Percentiles rank a stretch among this genome's conserved stretches.
Evolutionary conservation across 2,888 invertebrate genomes (phyloP).

Genomic region (Ptychoptera albimana): DNA sequence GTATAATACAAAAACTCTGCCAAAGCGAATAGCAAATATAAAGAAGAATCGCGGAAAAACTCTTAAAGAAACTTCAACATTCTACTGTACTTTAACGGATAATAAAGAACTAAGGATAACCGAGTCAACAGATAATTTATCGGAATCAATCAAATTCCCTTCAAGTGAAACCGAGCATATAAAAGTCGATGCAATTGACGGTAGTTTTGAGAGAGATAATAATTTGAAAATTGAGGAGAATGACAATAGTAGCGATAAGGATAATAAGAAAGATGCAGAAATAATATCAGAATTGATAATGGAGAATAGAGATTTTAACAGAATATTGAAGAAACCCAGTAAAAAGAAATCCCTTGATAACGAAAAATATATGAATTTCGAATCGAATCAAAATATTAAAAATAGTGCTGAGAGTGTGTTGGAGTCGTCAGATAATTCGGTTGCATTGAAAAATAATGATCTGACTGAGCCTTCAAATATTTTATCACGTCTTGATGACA

Average conservation of each 20-base stretch:
- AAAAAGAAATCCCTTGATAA: constrained; percentile 26
- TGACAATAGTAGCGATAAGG: constrained; percentile 33
- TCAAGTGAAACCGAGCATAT: constrained; percentile 20
- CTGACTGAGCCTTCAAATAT: background rate
- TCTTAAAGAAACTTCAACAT: constrained; percentile 42
- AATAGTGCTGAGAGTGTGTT: too few relatives aligned
- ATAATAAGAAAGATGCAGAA: constrained; percentile 40
- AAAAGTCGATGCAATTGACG: background rate
- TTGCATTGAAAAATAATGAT: background rate
- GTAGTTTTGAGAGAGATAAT: constrained; percentile 12
- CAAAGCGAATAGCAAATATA: constrained; percentile 52
- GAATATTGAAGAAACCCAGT: constrained; percentile 58
- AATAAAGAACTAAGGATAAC: constrained; percentile 40
- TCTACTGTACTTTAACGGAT: constrained; percentile 51
- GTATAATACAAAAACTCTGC: constrained; percentile 51
- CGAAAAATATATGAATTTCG: constrained; percentile 11
- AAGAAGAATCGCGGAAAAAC: constrained; percentile 48
- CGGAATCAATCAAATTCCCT: constrained; percentile 13
- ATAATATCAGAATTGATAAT: constrained; percentile 66
- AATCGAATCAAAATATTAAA: constrained; percentile 3
- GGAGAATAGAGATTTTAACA: constrained; percentile 70
- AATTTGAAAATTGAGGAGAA: constrained; percentile 8
- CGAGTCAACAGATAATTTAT: constrained; percentile 44
- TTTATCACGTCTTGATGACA: background rate
- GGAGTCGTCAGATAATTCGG: background rate